phyloP scores from a whole-genome alignment of 2,888 invertebrate species.

The Catocala sponsa region DNA sequence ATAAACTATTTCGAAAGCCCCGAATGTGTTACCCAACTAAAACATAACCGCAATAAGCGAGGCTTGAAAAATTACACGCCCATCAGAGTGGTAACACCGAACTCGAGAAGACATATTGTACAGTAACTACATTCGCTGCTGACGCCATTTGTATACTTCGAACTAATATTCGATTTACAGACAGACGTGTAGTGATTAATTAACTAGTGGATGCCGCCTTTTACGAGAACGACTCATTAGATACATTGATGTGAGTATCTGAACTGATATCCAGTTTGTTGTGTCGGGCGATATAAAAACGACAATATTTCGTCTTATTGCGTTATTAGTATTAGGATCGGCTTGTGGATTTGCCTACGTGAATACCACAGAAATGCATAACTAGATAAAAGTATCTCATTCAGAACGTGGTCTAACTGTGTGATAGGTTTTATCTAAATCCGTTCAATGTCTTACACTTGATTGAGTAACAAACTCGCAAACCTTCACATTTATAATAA shows the following conservation, averaged over 20 bases:
- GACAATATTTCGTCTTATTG: neutral
- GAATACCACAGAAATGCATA: no score
- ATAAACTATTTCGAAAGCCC: conserved; percentile 14
- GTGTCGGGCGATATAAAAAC: conserved; percentile 14
- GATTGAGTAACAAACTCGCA: no score
- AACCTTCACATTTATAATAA: no score
- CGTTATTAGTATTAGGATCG: no score
- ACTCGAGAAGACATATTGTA: conserved; percentile 49
- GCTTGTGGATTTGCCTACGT: no score
- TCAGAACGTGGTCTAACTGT: no score
- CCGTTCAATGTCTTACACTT: no score
- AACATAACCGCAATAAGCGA: conserved; percentile 45
- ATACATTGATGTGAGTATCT: conserved; percentile 24
- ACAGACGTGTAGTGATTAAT: conserved; percentile 45
- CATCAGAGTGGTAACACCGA: conserved; percentile 39
- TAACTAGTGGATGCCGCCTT: conserved; percentile 42
- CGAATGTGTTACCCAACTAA: conserved; percentile 40
- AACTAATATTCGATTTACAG: conserved; percentile 49
- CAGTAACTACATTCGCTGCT: conserved; percentile 32
- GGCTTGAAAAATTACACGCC: conserved; percentile 50
- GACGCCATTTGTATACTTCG: conserved; percentile 43
- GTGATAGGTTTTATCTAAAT: no score
- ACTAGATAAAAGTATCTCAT: no score
- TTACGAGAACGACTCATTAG: conserved; percentile 43
- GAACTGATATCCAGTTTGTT: no score